These are phyloP conservation scores for Philopotamus ludificatus DNA, from an alignment of 1,140 invertebrate species.

Conservation along the genomic window DNA sequence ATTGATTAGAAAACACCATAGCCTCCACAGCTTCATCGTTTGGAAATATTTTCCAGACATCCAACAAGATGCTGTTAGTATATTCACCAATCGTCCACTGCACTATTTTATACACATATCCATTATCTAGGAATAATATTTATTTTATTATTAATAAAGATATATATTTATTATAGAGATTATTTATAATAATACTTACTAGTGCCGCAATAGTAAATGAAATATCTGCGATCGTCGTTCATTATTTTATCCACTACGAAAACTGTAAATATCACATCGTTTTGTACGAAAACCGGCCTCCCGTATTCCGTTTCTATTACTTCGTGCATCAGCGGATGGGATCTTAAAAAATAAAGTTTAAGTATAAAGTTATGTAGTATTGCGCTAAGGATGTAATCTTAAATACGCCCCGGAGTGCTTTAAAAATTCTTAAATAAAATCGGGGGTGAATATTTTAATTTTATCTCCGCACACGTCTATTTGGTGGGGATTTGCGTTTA, in stretches of 20 bases:
- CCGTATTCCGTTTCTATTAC: conserved; percentile 19
- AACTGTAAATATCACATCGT: conserved; percentile 28
- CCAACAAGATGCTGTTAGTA: conserved; percentile 24
- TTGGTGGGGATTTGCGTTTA: no score
- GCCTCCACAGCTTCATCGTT: neutral
- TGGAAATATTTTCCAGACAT: conserved; percentile 30
- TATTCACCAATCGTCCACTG: conserved; percentile 7
- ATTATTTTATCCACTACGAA: conserved; percentile 30
- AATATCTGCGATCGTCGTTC: conserved; percentile 17
- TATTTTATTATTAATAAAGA: neutral
- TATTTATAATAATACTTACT: conserved; percentile 18
- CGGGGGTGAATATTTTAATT: neutral
- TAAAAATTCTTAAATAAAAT: neutral
- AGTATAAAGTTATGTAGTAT: no score
- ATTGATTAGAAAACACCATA: conserved; percentile 19
- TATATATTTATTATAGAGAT: neutral
- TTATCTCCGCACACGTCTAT: no score
- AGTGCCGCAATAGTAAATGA: conserved; percentile 33
- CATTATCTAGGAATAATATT: conserved; percentile 22
- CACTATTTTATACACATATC: conserved; percentile 33
- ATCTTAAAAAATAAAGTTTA: conserved; percentile 31
- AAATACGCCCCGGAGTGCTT: neutral
- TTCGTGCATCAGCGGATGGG: conserved; percentile 36
- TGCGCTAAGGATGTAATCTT: no score
- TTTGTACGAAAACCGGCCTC: conserved; percentile 31